Evolutionary conservation across 2,888 invertebrate genomes (phyloP).

Genomic region (Spisula solida): DNA sequence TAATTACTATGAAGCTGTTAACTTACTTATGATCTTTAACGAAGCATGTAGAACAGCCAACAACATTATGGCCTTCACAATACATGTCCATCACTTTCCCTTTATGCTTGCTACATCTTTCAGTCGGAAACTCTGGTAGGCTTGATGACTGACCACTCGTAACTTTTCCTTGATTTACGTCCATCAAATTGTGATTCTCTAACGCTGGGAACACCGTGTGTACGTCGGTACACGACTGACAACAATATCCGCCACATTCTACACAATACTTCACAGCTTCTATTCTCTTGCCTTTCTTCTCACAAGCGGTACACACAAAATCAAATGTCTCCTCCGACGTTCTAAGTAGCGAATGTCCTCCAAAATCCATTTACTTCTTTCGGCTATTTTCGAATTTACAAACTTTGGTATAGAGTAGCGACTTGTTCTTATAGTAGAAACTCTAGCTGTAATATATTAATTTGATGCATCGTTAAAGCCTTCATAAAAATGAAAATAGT

Average conservation of each 20-base stretch:
- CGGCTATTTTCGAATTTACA: too few relatives aligned
- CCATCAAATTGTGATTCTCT: not conserved
- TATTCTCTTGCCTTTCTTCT: not conserved
- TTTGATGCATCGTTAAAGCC: too few relatives aligned
- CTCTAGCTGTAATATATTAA: too few relatives aligned
- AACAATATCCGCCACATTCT: not conserved
- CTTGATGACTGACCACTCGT: not conserved
- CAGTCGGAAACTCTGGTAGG: not conserved
- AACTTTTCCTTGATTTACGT: not conserved
- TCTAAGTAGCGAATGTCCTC: not conserved
- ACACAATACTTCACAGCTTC: conserved; percentile 28
- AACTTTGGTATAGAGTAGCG: too few relatives aligned
- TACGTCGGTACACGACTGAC: conserved; percentile 2
- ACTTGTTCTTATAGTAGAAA: too few relatives aligned
- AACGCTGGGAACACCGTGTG: not conserved
- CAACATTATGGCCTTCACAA: conserved; percentile 18
- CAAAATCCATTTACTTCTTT: conserved; percentile 5
- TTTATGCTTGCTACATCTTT: not conserved
- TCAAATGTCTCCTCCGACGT: conserved; percentile 15
- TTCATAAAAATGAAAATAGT: too few relatives aligned
- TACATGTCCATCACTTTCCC: not conserved
- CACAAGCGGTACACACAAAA: conserved; percentile 8
- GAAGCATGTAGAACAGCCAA: conserved; percentile 18
- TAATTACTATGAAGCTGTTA: too few relatives aligned
- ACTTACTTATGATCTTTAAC: not conserved